phyloP scores from a whole-genome alignment of 1,140 invertebrate species.

The Drosophila ironensis region DNA sequence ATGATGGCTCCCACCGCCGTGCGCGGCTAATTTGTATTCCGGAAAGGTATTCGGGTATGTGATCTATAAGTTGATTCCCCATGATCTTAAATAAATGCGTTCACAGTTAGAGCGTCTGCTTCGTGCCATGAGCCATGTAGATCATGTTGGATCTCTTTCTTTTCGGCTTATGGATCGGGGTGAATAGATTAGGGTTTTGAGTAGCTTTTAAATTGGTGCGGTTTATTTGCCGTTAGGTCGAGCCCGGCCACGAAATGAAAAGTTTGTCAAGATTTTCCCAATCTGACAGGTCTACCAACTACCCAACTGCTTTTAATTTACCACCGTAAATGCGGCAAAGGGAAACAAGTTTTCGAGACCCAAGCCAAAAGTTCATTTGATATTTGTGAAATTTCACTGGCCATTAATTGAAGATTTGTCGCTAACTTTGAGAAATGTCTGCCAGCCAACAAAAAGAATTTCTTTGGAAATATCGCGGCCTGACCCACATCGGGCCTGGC shows the following conservation, averaged over 20 bases:
- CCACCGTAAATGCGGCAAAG: background rate
- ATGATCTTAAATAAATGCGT: conserved; percentile 53
- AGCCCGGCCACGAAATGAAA: conserved; percentile 46
- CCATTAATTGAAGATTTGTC: conserved; percentile 74
- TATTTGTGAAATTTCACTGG: conserved; percentile 60
- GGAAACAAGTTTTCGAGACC: conserved; percentile 46
- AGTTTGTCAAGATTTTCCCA: conserved; percentile 44
- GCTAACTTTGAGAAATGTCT: conserved; percentile 58
- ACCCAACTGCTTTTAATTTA: conserved; percentile 11
- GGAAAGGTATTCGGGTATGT: conserved; percentile 10
- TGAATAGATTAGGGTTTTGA: conserved; percentile 56
- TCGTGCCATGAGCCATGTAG: conserved; percentile 47
- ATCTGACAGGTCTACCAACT: background rate
- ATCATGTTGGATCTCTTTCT: conserved; percentile 48
- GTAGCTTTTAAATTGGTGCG: conserved; percentile 62
- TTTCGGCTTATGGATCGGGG: conserved; percentile 23
- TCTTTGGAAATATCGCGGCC: conserved; percentile 67
- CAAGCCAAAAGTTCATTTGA: conserved; percentile 55
- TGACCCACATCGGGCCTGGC: conserved; percentile 50
- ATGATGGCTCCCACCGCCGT: conserved; percentile 1
- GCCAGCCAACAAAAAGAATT: conserved; percentile 63
- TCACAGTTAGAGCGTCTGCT: conserved; percentile 57
- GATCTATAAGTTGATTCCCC: conserved; percentile 43
- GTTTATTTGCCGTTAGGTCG: conserved; percentile 56
- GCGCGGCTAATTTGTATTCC: conserved; percentile 65